Evolutionary conservation across 2,113 vertebrate species (phyloP).

Genomic region (rabbit (Oryctolagus cuniculus)): mOryCun1.1 NC_091453.1:104941501-104942000

Average conservation of each 20-base stretch:
- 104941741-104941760: neutral
- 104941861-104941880: neutral
- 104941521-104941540: slow-evolving; percentile 15
- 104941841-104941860: neutral
- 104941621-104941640: neutral
- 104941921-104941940: neutral
- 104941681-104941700: neutral
- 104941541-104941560: slow-evolving; percentile 1
- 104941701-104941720: neutral
- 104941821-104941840: neutral
- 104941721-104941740: neutral
- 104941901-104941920: neutral
- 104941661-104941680: neutral
- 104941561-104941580: neutral
- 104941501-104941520: slow-evolving; percentile 60
- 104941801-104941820: neutral
- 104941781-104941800: slow-evolving; percentile 44
- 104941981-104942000: neutral
- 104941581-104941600: slow-evolving; percentile 7
- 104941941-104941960: neutral
- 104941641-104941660: neutral
- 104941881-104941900: neutral
- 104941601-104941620: neutral
- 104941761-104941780: neutral
- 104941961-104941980: neutral